Evolutionary conservation across 2,888 invertebrate species (phyloP), one percentile per base, ranked within the genome.

Genomic region (Busseola fusca): DNA sequence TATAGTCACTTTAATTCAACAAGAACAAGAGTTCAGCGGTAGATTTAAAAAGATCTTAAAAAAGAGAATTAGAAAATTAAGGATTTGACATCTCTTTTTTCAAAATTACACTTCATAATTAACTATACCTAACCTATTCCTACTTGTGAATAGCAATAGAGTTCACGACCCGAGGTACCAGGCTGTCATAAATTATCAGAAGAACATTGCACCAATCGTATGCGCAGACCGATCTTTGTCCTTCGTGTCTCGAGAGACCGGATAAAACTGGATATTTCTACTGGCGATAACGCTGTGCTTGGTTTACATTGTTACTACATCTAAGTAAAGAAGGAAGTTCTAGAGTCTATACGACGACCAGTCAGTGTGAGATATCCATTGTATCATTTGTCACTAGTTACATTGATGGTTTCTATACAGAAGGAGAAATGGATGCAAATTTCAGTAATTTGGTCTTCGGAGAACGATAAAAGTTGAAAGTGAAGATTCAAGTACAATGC

Each of bases 171-270:
- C 48, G 14, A 59, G 9, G 74, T 64, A 81, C 57, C 45, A 57
- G 45, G 52, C 27, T 25, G 12, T 21, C 78, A 81, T 77, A 77
- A 67, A 37, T 65, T 56, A 77, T 56, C 56, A 12, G 34, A 48
- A 64, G 59, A 67, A 56, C 45, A 63, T 48, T 30, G 62, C 72
- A 69, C 57, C 25, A 64, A 67, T 69, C 60, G 57, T 37, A 50
- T 60, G 71, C 71, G 64, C 58, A 69, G 18, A 78, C 52, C 71
- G 80, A 83, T 84, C 83, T 82, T 73, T 82, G 77, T 74, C 83
- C 83, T 76, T 72, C 62, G 56, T 67, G 60, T 72, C 64, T 42
- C 57, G 27, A 63, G n/a, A 30, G 71, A 73, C 80, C 25, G 30
- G 21, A 59, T 54, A 25, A 18, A 64, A 73, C 83, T 56, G 30